Evolutionary conservation across 2,797 vertebrate genomes (phyloP), one percentile per base, ranked within the genome.

Genomic region (Peromyscus nudipes): DNA sequence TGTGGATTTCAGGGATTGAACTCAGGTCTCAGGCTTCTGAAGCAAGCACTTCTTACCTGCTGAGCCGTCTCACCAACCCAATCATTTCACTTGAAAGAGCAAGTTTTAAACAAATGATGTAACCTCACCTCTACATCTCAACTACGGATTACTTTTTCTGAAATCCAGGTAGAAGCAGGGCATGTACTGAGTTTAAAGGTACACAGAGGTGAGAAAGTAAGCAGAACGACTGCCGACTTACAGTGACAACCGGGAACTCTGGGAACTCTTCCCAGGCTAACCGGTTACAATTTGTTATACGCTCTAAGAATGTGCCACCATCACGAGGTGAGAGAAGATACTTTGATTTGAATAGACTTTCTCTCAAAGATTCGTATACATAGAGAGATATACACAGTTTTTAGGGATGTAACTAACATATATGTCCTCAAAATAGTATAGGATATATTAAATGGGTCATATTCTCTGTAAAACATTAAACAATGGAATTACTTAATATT

Each of bases 31-130:
- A 14, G n/a, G 21, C 79, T 57, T 37, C 52, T 37, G 34, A 57
- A 81, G 79, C 34, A 57, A 60, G 52, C 52, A 37, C 34, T 37
- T 57, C 37, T 76, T 29, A 76, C 40, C 75, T 46, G 43, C 40
- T 46, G 46, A 79, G 27, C 14, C 43, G 34, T 52, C 37, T 43
- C 57, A 62, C 57, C 14, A 13, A 23, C 13, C n/a, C 9, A 65
- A 31, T 85, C 29, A 71, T 76, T 67, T 55, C 57, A 89, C 67
- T 91, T 92, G 82, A 67, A 92, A 95, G 31, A 94, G 4, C 16
- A 87, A 92, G 43, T 69, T 37, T 25, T 14, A 79, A 83, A 64
- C 73, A 55, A 67, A 83, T 40, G 1, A 64, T 76, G 19, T 37
- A 37, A 89, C 29, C 14, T 31, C 14, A 12, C 21, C 65, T 73